A percentile compares a stretch with the other conserved stretches of the same genome.
phyloP scores from a whole-genome alignment of 2,797 vertebrate genomes.

The Acipenser oxyrinchus region DNA sequence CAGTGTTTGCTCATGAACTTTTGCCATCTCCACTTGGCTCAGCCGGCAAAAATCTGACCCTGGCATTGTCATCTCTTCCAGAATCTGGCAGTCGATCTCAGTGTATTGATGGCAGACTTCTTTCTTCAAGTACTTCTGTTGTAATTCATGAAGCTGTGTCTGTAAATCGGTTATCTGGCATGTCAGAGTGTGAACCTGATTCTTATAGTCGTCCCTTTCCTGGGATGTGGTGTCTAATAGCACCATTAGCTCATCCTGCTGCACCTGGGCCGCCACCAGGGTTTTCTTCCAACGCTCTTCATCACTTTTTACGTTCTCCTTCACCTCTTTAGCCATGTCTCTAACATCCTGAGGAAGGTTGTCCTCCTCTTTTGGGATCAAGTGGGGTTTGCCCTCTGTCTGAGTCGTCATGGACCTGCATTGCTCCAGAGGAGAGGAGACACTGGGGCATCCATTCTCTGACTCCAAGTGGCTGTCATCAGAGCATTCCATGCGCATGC shows the following conservation, averaged over 20 bases:
- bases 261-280: slow-evolving; percentile 33
- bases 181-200: slow-evolving; percentile 49
- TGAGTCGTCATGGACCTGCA: slow-evolving; percentile 40
- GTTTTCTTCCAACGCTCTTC: slow-evolving; percentile 5
- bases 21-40: slow-evolving; percentile 36
- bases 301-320: slow-evolving; percentile 23
- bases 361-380: slow-evolving; percentile 36
- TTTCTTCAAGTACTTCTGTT: slow-evolving; percentile 52
- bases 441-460: not conserved
- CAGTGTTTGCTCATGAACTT: slow-evolving; percentile 60
- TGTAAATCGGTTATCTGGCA: slow-evolving; percentile 45
- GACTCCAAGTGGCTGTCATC: slow-evolving; percentile 8
- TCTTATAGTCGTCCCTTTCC: slow-evolving; percentile 67
- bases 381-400: slow-evolving; percentile 29
- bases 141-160: slow-evolving; percentile 47
- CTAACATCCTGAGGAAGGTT: not conserved
- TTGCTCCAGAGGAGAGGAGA: not conserved
- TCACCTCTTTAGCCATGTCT: slow-evolving; percentile 4
- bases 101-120: slow-evolving; percentile 59
- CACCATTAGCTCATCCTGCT: slow-evolving; percentile 47
- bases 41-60: slow-evolving; percentile 27
- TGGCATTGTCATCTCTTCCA: not conserved
- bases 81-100: slow-evolving; percentile 46
- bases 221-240: slow-evolving; percentile 39
- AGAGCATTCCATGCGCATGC: slow-evolving; percentile 31